Conservation (phyloP, 2,888 invertebrate genomes). For the Drosophila tanythrix region DNA sequence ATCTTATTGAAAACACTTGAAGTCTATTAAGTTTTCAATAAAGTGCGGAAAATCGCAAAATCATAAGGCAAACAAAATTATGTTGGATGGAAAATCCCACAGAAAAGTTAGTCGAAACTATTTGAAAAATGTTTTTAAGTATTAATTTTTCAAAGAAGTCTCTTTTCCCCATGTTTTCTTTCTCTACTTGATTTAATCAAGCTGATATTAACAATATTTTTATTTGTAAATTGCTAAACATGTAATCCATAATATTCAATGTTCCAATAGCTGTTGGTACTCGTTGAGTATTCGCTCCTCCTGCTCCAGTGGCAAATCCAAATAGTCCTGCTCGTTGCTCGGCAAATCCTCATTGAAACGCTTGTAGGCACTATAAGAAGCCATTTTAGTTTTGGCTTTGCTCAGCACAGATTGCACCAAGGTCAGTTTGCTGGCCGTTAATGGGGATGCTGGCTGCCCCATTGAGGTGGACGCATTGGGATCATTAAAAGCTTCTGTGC, state of each 20-base stretch:
- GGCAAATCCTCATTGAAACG: slow-evolving; percentile 87
- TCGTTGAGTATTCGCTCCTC: slow-evolving; percentile 89
- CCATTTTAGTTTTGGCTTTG: slow-evolving; percentile 72
- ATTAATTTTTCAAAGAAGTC: neutral
- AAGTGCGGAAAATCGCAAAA: no score
- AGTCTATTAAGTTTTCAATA: neutral
- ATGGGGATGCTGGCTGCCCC: neutral
- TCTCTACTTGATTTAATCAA: neutral
- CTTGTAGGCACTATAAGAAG: slow-evolving; percentile 85
- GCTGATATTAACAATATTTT: neutral
- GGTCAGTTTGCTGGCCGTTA: slow-evolving; percentile 52
- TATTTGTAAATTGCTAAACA: neutral
- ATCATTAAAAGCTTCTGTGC: slow-evolving; percentile 79
- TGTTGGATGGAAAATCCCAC: neutral
- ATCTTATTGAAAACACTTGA: no score
- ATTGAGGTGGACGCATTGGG: slow-evolving; percentile 39
- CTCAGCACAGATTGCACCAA: slow-evolving; percentile 57
- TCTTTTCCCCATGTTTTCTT: neutral
- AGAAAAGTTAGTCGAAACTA: neutral
- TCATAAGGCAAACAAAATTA: neutral
- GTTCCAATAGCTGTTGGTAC: slow-evolving; percentile 87
- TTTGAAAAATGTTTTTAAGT: neutral
- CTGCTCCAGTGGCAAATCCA: slow-evolving; percentile 89
- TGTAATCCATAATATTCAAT: slow-evolving; percentile 36
- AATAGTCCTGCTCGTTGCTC: slow-evolving; percentile 89